A percentile compares a stretch with the other conserved stretches of the same genome.
phyloP scores from a whole-genome alignment of 2,888 invertebrate genomes.

The Andricus curvator region DNA sequence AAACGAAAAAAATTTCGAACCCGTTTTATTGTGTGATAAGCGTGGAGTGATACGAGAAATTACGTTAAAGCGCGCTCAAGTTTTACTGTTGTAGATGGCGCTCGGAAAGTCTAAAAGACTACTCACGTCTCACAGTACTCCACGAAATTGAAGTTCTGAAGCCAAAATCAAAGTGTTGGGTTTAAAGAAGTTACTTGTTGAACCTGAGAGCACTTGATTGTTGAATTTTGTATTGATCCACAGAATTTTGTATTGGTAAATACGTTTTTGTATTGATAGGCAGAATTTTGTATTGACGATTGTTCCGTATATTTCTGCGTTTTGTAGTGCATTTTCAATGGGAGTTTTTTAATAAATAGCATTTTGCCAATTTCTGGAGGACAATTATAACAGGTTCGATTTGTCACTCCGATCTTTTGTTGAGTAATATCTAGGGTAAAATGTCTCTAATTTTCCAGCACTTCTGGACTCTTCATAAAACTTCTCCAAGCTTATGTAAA shows the following conservation, averaged over 20 bases:
- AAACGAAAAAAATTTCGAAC: background rate
- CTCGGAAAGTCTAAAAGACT: background rate
- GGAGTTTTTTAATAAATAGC: background rate
- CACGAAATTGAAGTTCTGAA: background rate
- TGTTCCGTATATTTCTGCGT: background rate
- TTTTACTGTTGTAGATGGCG: background rate
- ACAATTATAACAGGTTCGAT: background rate
- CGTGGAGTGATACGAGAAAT: background rate
- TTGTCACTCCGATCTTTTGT: background rate
- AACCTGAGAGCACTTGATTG: slow-evolving; percentile 19
- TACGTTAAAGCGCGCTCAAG: background rate
- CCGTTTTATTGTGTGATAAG: background rate
- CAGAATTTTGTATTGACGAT: background rate
- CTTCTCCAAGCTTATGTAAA: background rate
- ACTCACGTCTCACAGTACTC: background rate
- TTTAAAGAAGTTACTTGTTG: slow-evolving; percentile 1
- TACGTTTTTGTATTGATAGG: background rate
- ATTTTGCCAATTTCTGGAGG: background rate
- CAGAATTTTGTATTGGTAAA: background rate
- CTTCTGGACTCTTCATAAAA: background rate
- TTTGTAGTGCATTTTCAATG: background rate
- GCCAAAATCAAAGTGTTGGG: background rate
- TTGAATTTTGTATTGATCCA: slow-evolving; percentile 10
- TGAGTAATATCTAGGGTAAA: background rate
- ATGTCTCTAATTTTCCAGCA: too few species aligned